These are phyloP conservation scores for Drosophila albomicans DNA, from an alignment of 1,140 invertebrate species.

Conservation along the genomic window DNA sequence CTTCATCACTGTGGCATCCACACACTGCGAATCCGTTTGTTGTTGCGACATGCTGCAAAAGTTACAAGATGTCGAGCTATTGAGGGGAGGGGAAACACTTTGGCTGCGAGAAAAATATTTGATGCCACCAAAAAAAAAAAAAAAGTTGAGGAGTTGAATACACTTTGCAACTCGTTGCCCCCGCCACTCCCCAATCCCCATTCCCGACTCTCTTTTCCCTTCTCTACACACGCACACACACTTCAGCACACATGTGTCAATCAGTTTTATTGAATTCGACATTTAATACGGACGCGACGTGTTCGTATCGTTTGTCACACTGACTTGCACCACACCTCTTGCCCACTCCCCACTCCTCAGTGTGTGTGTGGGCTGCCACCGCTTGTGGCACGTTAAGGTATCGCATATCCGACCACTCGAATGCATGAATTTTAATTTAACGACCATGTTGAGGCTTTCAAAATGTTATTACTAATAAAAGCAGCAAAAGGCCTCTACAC, in stretches of 20 bases:
- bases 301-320: slow-evolving; percentile 35
- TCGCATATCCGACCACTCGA: slow-evolving; percentile 49
- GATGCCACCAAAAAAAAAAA: slow-evolving; percentile 62
- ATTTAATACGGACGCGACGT: slow-evolving; percentile 66
- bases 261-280: slow-evolving; percentile 81
- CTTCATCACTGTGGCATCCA: slow-evolving; percentile 1
- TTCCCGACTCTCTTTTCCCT: too few relatives aligned
- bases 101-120: slow-evolving; percentile 39
- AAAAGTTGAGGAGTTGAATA: background rate
- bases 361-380: slow-evolving; percentile 20
- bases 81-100: background rate
- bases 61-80: background rate
- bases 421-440: slow-evolving; percentile 71
- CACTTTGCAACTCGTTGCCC: slow-evolving; percentile 8
- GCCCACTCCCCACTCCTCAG: background rate
- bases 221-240: slow-evolving; percentile 15
- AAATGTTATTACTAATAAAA: slow-evolving; percentile 84
- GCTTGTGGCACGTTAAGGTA: slow-evolving; percentile 32
- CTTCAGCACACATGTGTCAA: slow-evolving; percentile 66
- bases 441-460: slow-evolving; percentile 69
- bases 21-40: slow-evolving; percentile 5
- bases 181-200: too few relatives aligned
- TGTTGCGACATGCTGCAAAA: slow-evolving; percentile 74
- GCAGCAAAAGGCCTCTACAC: slow-evolving; percentile 1
- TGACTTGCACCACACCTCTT: background rate